phyloP scores from a whole-genome alignment of 2,888 invertebrate species.

The Zhuqinia jingwanae region DNA sequence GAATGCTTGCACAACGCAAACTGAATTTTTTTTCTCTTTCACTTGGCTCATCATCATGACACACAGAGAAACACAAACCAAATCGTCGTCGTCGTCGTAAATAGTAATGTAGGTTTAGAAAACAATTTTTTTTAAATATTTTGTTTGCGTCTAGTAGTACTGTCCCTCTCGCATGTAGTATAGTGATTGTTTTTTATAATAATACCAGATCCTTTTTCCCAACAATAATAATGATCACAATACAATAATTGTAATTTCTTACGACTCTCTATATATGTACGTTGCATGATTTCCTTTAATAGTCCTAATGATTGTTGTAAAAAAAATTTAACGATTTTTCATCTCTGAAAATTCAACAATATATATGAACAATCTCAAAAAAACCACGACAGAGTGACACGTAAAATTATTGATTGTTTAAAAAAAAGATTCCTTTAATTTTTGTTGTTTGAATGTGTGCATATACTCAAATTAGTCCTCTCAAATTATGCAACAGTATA shows the following conservation, averaged over 20 bases:
- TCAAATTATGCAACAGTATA: background rate
- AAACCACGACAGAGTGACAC: background rate
- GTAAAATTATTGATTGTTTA: background rate
- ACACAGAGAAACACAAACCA: too few relatives aligned
- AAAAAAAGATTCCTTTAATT: background rate
- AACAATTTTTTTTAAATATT: too few relatives aligned
- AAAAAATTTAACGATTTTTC: constrained; percentile 9
- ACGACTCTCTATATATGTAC: background rate
- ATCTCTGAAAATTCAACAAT: constrained; percentile 22
- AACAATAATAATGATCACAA: background rate
- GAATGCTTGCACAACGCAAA: background rate
- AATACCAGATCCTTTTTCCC: constrained; percentile 3
- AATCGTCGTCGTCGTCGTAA: too few relatives aligned
- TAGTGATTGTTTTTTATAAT: background rate
- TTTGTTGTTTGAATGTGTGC: background rate
- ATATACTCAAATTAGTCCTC: background rate
- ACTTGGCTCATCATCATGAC: background rate
- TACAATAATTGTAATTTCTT: too few relatives aligned
- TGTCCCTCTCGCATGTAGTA: background rate
- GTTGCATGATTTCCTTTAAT: background rate
- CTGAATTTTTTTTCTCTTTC: background rate
- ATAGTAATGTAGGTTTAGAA: too few relatives aligned
- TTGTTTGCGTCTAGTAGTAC: background rate
- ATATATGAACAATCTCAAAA: constrained; percentile 26
- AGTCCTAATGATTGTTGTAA: constrained; percentile 21